These are phyloP conservation scores for Lottia gigantea DNA, from an alignment of 2,888 invertebrate species.

Conservation along the genomic window DNA sequence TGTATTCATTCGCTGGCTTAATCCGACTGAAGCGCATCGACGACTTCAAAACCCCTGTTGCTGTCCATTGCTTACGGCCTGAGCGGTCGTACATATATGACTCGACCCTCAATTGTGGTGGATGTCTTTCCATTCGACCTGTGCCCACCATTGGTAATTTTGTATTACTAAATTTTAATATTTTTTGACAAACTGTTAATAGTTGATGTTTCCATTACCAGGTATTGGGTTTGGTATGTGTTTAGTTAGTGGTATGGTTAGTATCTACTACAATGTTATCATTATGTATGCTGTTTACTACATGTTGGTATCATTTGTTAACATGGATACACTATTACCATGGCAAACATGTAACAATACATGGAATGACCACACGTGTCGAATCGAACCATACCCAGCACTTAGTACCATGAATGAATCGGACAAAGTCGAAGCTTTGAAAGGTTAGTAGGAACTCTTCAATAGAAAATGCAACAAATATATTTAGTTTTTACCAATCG, in stretches of 20 bases:
- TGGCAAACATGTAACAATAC: constrained; percentile 47
- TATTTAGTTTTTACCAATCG: too few species aligned
- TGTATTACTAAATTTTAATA: too few species aligned
- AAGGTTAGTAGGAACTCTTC: neutral
- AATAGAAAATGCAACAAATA: too few species aligned
- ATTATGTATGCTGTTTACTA: constrained; percentile 59
- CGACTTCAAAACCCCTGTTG: too few species aligned
- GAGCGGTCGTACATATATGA: too few species aligned
- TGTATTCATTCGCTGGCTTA: too few species aligned
- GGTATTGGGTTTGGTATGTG: constrained; percentile 57
- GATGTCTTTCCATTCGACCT: too few species aligned
- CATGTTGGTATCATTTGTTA: constrained; percentile 57
- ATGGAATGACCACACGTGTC: constrained; percentile 45
- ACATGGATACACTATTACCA: constrained; percentile 51
- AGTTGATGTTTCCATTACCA: constrained; percentile 16
- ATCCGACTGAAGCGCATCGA: too few species aligned
- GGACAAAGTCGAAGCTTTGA: constrained; percentile 26
- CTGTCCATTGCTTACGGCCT: too few species aligned
- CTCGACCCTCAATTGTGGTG: too few species aligned
- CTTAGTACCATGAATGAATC: constrained; percentile 33
- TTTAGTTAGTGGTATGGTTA: constrained; percentile 49
- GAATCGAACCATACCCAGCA: constrained; percentile 40
- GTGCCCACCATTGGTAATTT: too few species aligned
- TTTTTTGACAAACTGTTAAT: too few species aligned
- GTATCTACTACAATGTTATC: constrained; percentile 57